A percentile compares a stretch with the other conserved stretches of the same genome.
Evolutionary conservation across 2,797 vertebrate species (phyloP).

Genomic region (Pipistrellus pipistrellus): DNA sequence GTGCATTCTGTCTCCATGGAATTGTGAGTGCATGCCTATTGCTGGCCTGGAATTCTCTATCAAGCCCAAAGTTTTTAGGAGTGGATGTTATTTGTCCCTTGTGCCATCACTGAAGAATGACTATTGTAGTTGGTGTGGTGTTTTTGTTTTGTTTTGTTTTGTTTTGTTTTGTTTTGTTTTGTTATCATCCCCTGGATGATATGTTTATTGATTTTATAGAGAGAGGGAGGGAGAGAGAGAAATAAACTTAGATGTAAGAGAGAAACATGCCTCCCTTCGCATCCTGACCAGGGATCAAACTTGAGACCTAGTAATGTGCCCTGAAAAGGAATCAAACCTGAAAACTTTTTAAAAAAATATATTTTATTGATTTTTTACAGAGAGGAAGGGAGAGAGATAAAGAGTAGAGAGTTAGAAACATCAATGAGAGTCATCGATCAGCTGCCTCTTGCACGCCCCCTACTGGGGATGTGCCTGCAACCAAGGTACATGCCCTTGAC

Average conservation of each 20-base stretch:
- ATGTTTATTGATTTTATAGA: neutral
- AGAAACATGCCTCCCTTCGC: neutral
- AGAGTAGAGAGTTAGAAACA: no score
- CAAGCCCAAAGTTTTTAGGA: neutral
- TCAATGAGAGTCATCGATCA: no score
- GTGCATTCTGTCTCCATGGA: neutral
- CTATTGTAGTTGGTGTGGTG: neutral
- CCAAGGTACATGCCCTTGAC: no score
- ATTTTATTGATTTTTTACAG: no score
- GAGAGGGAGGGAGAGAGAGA: neutral
- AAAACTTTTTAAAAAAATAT: neutral
- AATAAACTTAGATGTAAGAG: neutral
- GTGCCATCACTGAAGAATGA: constrained; percentile 23
- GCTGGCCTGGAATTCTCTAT: constrained; percentile 1
- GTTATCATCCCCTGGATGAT: neutral
- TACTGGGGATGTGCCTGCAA: no score
- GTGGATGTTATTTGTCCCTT: constrained; percentile 38
- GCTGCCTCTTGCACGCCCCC: no score
- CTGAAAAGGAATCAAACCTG: no score
- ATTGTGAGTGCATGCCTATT: neutral
- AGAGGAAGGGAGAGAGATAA: no score
- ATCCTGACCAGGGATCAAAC: neutral
- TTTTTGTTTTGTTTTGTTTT: no score
- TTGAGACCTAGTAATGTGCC: neutral
- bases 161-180: neutral